phyloP scores from a whole-genome alignment of 2,797 vertebrate species.

The Cirrhinus mrigala region DNA sequence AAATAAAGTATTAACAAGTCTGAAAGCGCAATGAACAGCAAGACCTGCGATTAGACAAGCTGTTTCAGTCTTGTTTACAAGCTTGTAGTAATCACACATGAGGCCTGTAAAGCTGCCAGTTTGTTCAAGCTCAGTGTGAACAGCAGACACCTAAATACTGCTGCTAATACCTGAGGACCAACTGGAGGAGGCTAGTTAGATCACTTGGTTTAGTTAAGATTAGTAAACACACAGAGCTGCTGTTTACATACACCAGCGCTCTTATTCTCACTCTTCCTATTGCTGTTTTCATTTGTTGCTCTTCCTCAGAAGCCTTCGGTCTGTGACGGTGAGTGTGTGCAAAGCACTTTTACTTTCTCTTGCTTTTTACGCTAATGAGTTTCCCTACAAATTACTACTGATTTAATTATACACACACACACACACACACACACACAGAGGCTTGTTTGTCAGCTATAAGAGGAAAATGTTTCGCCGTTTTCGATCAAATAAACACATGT shows the following conservation, averaged over 20 bases:
- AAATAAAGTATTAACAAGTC: conserved; percentile 53
- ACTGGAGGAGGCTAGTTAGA: neutral
- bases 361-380: conserved; percentile 35
- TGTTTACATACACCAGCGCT: neutral
- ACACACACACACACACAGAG: neutral
- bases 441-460: conserved; percentile 3
- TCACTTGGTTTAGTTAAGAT: neutral
- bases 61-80: conserved; percentile 45
- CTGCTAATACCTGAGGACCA: neutral
- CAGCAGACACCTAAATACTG: conserved; percentile 5
- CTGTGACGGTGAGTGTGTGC: conserved; percentile 14
- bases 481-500: conserved; percentile 6
- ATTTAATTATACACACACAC: conserved; percentile 14
- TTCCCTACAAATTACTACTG: conserved; percentile 5
- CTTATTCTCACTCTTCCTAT: neutral
- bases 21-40: conserved; percentile 39
- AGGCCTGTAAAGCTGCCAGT: conserved; percentile 50
- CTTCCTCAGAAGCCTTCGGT: neutral
- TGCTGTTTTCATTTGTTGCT: neutral
- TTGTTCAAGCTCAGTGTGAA: conserved; percentile 32
- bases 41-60: conserved; percentile 48
- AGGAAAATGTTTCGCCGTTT: neutral
- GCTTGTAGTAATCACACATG: conserved; percentile 45
- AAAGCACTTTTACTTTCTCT: conserved; percentile 7
- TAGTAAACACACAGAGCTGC: neutral